Conservation (phyloP, 2,888 invertebrate species). For the Apotomis betuletana region DNA sequence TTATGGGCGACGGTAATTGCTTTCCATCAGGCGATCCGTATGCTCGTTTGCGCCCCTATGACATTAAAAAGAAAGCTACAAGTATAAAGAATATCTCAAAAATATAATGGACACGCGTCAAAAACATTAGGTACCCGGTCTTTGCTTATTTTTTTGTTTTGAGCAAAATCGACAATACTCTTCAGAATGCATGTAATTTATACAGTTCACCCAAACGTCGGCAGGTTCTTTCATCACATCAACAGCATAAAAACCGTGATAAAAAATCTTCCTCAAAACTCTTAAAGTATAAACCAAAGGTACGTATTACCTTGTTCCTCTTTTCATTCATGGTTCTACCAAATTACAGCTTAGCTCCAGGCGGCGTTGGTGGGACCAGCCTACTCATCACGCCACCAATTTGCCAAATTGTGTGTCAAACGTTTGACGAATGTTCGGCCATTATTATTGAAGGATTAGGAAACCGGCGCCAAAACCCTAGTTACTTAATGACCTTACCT, state of each 20-base stretch:
- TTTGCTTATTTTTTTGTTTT: too few relatives aligned
- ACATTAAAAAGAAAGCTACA: too few relatives aligned
- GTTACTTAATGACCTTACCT: constrained; percentile 52
- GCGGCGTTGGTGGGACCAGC: constrained; percentile 50
- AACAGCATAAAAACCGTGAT: neutral
- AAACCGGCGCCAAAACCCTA: constrained; percentile 41
- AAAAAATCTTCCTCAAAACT: neutral
- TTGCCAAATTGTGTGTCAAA: constrained; percentile 62
- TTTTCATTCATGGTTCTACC: constrained; percentile 15
- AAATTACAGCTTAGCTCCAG: constrained; percentile 55
- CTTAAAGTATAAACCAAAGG: neutral
- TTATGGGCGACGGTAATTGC: too few relatives aligned
- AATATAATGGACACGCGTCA: too few relatives aligned
- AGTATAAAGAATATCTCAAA: too few relatives aligned
- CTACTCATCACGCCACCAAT: constrained; percentile 55
- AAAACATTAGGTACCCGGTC: too few relatives aligned
- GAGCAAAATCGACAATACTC: too few relatives aligned
- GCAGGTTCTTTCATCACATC: neutral
- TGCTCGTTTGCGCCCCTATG: too few relatives aligned
- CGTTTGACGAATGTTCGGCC: constrained; percentile 59
- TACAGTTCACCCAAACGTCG: too few relatives aligned
- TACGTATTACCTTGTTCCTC: neutral
- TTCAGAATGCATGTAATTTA: too few relatives aligned
- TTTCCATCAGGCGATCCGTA: too few relatives aligned
- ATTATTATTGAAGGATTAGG: constrained; percentile 38